Evolutionary conservation across 2,888 invertebrate genomes (phyloP).

Genomic region (Polydrusus tereticollis): DNA sequence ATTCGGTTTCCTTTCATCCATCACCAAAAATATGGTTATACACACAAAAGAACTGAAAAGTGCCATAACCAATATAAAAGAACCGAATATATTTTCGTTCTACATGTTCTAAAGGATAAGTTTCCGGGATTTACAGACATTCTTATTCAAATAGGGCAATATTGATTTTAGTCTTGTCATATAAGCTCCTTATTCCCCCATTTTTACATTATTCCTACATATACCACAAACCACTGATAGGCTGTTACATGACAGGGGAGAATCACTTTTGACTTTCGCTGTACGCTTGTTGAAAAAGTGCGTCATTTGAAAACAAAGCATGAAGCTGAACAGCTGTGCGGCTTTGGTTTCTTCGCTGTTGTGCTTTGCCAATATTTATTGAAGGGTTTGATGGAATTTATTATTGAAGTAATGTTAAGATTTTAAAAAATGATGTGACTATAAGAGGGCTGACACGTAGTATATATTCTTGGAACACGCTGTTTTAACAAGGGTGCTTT

Average conservation of each 20-base stretch:
- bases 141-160: slow-evolving; percentile 29
- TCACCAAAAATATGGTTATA: neutral
- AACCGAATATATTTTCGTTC: neutral
- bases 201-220: slow-evolving; percentile 21
- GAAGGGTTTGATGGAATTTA: neutral
- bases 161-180: slow-evolving; percentile 20
- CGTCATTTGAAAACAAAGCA: slow-evolving; percentile 20
- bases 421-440: too few relatives aligned
- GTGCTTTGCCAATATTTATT: slow-evolving; percentile 7
- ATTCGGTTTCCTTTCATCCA: too few relatives aligned
- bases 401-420: too few relatives aligned
- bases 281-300: slow-evolving; percentile 23
- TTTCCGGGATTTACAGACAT: slow-evolving; percentile 1
- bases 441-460: too few relatives aligned
- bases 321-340: slow-evolving; percentile 20
- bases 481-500: too few relatives aligned
- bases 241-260: slow-evolving; percentile 13
- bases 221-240: slow-evolving; percentile 21
- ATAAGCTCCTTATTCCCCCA: slow-evolving; percentile 29
- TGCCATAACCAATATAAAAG: neutral
- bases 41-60: neutral
- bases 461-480: too few relatives aligned
- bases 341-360: neutral
- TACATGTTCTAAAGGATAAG: neutral
- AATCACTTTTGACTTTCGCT: slow-evolving; percentile 25